A percentile compares a stretch with the other conserved stretches of the same genome.
Conservation (phyloP, 2,797 vertebrate species). For the Prunella strophiata region DNA sequence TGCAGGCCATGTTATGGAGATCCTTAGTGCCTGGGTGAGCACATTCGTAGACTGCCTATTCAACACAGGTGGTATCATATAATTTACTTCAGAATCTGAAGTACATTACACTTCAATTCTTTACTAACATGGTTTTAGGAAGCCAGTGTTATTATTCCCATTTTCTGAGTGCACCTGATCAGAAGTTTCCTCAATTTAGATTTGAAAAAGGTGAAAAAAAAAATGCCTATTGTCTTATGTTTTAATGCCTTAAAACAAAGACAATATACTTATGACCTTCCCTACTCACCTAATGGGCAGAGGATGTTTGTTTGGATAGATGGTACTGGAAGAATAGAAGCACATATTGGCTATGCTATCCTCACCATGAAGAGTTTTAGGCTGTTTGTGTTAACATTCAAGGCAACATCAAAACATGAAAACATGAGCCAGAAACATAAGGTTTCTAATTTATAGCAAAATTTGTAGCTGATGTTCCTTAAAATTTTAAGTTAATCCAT, state of each 20-base stretch:
- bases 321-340: neutral
- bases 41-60: neutral
- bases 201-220: neutral
- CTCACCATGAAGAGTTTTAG: neutral
- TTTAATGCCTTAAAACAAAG: neutral
- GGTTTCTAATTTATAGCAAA: neutral
- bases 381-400: neutral
- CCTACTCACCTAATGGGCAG: neutral
- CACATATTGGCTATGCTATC: neutral
- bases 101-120: neutral
- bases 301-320: neutral
- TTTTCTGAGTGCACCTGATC: neutral
- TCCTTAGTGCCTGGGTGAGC: neutral
- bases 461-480: rapidly evolving
- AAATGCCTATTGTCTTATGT: neutral
- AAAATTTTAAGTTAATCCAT: neutral
- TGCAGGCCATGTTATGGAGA: neutral
- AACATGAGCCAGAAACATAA: neutral
- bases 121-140: neutral
- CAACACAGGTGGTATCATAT: neutral
- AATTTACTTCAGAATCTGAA: neutral
- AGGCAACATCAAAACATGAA: neutral
- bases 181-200: neutral
- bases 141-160: neutral
- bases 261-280: neutral